Base-by-base conservation (phyloP, 2,113 vertebrate species). In the Mesocricetus auratus region DNA sequence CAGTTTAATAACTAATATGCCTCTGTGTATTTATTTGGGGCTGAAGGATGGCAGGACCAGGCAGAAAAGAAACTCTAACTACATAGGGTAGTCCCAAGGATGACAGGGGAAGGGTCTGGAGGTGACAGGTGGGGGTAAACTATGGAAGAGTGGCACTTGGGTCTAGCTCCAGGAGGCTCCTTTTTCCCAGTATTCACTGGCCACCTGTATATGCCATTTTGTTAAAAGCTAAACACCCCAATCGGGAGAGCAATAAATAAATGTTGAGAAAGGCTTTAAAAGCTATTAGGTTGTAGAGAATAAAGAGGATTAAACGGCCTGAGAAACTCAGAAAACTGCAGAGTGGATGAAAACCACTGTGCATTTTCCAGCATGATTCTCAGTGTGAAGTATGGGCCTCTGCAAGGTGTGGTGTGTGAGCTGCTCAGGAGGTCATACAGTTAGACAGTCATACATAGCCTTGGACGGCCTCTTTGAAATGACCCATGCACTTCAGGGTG, bases 251-350 rank as follows among this genome's bases (percentile, higher is more conserved):
- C 50, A 96, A 89, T 79, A 56, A 83, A 74, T 74, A 91, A 87
- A 89, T 89, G 83, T 24, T 87, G 62, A 74, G 5, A 88, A 94
- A 39, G 5, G 2, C 13, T 74, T 95, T 74, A 64, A 83, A 93
- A 39, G 11, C 33, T 86, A 78, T 66, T 94, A 86, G 31, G 36
- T 89, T 95, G 45, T 74, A n/a, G 42, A 93, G 94, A 96, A 86
- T 90, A 87, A 19, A 83, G 74, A 83, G 64, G 13, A 94, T 90
- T 93, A 60, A 16, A 26, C n/a, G 7, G 79, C 78, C 66, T 64
- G 15, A 53, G 33, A 86, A 96, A 93, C 47, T 93, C 16, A 53
- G 42, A 66, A 60, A 95, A 86, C 73, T 73, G 64, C 36, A 74
- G 66, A 82, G 8, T 47, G 71, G 31, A 21, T 45, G 4, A 82